These are phyloP conservation scores for Monoplex corrugatus DNA, from an alignment of 2,888 invertebrate genomes.

Conservation along the genomic window DNA sequence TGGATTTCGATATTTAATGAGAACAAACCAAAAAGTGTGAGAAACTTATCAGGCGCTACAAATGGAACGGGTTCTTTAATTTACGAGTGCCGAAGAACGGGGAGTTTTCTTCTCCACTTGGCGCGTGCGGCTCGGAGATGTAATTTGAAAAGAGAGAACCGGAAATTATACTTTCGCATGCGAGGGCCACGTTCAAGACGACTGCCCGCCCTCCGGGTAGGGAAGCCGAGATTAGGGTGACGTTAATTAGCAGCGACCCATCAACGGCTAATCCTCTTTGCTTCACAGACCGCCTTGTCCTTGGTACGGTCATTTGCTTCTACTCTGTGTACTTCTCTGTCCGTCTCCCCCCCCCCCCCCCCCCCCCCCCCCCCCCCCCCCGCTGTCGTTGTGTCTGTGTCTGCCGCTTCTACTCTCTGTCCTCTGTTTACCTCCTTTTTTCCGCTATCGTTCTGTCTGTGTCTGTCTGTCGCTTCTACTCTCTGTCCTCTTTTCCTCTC, in stretches of 20 bases:
- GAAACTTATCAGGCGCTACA: too few relatives aligned
- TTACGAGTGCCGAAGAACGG: too few relatives aligned
- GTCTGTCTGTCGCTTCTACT: neutral
- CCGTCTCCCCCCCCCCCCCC: neutral
- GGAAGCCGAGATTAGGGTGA: constrained; percentile 27
- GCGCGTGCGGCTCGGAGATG: too few relatives aligned
- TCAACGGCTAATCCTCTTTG: constrained; percentile 33
- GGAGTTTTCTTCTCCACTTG: too few relatives aligned
- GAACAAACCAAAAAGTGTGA: too few relatives aligned
- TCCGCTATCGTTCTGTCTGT: neutral
- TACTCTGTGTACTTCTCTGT: neutral
- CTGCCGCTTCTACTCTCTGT: neutral
- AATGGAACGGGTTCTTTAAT: too few relatives aligned
- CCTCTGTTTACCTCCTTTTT: neutral
- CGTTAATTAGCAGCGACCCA: constrained; percentile 34
- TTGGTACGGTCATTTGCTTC: neutral
- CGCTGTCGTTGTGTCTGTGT: too few relatives aligned
- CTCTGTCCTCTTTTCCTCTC: neutral
- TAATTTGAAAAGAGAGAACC: neutral
- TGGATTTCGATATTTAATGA: too few relatives aligned
- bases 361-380: neutral
- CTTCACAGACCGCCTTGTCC: neutral
- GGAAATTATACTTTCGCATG: constrained; percentile 17
- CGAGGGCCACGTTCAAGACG: neutral
- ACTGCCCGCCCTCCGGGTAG: neutral